Evolutionary conservation across 2,797 vertebrate genomes (phyloP).

Genomic region (Sciurus vulgaris): DNA sequence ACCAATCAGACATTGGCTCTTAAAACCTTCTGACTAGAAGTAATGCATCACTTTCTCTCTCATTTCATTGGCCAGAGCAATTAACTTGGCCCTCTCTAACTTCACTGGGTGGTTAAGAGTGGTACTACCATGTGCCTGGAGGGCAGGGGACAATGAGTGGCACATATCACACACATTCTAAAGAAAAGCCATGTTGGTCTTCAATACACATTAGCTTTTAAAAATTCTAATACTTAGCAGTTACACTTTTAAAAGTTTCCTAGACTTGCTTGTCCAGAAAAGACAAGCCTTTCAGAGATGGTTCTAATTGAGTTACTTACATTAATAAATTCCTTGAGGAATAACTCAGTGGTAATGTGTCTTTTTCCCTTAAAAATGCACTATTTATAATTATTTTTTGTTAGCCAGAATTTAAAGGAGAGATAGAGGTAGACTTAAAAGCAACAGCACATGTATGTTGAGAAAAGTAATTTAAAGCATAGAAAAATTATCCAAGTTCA

Average conservation of each 20-base stretch:
- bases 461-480: conserved; percentile 54
- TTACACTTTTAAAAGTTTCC: not conserved
- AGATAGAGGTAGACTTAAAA: conserved; percentile 13
- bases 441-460: not conserved
- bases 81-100: not conserved
- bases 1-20: not conserved
- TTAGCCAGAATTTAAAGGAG: conserved; percentile 49
- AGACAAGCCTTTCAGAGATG: not conserved
- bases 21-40: not conserved
- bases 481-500: conserved; percentile 26
- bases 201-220: not conserved
- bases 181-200: conserved; percentile 9
- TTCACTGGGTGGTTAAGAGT: not conserved
- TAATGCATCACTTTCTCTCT: not conserved
- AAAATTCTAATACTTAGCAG: not conserved
- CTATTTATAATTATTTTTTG: conserved; percentile 57
- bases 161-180: not conserved
- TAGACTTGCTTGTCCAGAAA: conserved; percentile 46
- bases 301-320: not conserved
- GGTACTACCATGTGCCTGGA: not conserved
- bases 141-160: not conserved
- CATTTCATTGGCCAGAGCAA: not conserved
- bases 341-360: conserved; percentile 41
- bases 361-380: conserved; percentile 25
- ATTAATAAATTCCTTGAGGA: conserved; percentile 8